phyloP scores from a whole-genome alignment of 2,797 vertebrate genomes.

The Kryptolebias ocellatus region DNA sequence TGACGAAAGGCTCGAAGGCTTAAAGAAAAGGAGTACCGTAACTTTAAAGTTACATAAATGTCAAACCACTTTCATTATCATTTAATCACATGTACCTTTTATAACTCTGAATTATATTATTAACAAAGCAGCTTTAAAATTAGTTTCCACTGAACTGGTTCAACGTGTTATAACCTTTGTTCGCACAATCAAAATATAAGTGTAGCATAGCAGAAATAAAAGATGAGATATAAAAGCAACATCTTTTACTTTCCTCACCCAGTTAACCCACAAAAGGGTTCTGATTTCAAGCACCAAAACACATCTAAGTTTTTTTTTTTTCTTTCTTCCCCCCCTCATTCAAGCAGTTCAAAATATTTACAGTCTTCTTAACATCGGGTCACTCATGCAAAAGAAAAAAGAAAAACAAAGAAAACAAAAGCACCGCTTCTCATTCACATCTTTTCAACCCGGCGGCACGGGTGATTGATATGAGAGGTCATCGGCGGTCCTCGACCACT shows the following conservation, averaged over 20 bases:
- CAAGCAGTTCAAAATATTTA: conserved; percentile 58
- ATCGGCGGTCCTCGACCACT: conserved; percentile 44
- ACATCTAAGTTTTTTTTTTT: conserved; percentile 26
- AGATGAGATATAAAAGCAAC: conserved; percentile 77
- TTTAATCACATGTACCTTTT: conserved; percentile 56
- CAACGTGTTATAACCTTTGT: conserved; percentile 38
- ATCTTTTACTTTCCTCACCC: conserved; percentile 47
- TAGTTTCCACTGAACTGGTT: conserved; percentile 62
- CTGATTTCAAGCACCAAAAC: conserved; percentile 58
- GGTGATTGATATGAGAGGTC: conserved; percentile 78
- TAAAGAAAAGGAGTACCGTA: conserved; percentile 26
- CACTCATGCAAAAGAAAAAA: conserved; percentile 41
- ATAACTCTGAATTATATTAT: conserved; percentile 54
- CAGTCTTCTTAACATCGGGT: conserved; percentile 48
- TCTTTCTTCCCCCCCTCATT: background rate
- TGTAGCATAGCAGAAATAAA: conserved; percentile 52
- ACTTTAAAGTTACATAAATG: conserved; percentile 45
- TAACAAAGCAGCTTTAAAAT: conserved; percentile 77
- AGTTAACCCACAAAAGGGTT: conserved; percentile 24
- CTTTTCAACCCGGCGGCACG: conserved; percentile 57
- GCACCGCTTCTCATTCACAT: conserved; percentile 41
- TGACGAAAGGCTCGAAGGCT: conserved; percentile 45
- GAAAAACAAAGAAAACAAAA: conserved; percentile 25
- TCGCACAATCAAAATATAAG: conserved; percentile 52
- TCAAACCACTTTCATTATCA: conserved; percentile 37